phyloP scores from a whole-genome alignment of 2,888 invertebrate species.

The Calameuta pallipes region DNA sequence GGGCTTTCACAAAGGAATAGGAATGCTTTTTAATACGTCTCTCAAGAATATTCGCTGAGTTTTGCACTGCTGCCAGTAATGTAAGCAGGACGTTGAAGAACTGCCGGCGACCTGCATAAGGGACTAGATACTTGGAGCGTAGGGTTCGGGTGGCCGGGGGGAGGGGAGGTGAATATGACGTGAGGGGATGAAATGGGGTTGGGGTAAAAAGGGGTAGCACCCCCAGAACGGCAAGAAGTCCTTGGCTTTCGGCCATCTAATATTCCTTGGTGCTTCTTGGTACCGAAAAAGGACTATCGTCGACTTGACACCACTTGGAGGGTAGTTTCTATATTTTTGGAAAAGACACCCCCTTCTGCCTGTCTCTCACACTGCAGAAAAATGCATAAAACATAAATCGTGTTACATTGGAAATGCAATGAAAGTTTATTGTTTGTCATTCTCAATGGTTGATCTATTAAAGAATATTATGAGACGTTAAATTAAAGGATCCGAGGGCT shows the following conservation, averaged over 20 bases:
- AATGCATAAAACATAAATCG: neutral
- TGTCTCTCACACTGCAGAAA: neutral
- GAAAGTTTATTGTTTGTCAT: neutral
- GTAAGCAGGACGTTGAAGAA: neutral
- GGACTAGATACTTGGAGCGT: neutral
- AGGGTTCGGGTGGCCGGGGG: neutral
- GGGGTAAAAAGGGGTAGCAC: slow-evolving; percentile 28
- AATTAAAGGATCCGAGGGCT: neutral
- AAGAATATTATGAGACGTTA: neutral
- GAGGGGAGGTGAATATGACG: slow-evolving; percentile 5
- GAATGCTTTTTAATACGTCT: neutral
- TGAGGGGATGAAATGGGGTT: slow-evolving; percentile 9
- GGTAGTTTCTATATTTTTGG: slow-evolving; percentile 20
- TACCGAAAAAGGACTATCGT: slow-evolving; percentile 20
- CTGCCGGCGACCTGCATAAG: neutral
- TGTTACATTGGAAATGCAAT: neutral
- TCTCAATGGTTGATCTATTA: neutral
- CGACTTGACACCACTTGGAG: slow-evolving; percentile 36
- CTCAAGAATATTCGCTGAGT: neutral
- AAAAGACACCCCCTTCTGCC: neutral
- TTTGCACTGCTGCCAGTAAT: neutral
- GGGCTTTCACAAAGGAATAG: neutral
- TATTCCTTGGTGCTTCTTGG: slow-evolving; percentile 36
- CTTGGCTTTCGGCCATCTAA: slow-evolving; percentile 53
- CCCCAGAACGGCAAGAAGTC: slow-evolving; percentile 40